A percentile compares a stretch with the other conserved stretches of the same genome.
These are phyloP conservation scores for Parasteatoda tepidariorum DNA, from an alignment of 1,140 invertebrate genomes.

Conservation along the genomic window DNA sequence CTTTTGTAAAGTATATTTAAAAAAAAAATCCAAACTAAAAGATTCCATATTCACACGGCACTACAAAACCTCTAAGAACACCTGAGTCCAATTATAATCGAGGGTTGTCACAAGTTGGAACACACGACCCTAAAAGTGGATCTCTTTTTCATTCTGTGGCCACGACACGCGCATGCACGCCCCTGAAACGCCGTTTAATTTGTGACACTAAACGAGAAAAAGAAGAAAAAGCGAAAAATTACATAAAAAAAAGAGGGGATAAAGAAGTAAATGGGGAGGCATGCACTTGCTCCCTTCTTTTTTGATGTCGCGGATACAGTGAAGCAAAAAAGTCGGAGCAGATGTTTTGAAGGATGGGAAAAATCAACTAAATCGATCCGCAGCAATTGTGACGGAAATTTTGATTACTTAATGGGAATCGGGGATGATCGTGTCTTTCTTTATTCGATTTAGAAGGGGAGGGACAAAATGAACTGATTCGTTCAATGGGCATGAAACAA, in stretches of 20 bases:
- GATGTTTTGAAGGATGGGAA: constrained; percentile 24
- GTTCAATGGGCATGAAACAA: background rate
- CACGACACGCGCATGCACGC: too few relatives aligned
- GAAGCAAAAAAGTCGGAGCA: background rate
- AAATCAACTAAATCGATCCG: background rate
- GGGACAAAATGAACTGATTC: background rate
- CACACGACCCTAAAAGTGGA: too few relatives aligned
- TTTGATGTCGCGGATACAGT: background rate
- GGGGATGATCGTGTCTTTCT: background rate
- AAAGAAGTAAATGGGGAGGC: background rate
- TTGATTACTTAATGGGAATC: background rate
- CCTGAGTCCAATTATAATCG: too few relatives aligned
- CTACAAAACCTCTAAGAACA: too few relatives aligned
- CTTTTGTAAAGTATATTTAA: too few relatives aligned
- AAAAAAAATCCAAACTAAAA: too few relatives aligned
- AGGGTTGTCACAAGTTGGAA: too few relatives aligned
- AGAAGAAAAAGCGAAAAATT: too few relatives aligned
- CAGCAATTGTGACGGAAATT: background rate
- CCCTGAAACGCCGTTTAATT: too few relatives aligned
- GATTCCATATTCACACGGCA: too few relatives aligned
- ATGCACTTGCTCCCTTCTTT: background rate
- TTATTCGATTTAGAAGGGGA: background rate
- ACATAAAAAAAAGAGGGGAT: background rate
- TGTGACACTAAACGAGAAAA: too few relatives aligned
- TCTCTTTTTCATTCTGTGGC: too few relatives aligned